A percentile compares a stretch with the other conserved stretches of the same genome.
Conservation (phyloP, 1,140 invertebrate species). For the Agrilus planipennis region DNA sequence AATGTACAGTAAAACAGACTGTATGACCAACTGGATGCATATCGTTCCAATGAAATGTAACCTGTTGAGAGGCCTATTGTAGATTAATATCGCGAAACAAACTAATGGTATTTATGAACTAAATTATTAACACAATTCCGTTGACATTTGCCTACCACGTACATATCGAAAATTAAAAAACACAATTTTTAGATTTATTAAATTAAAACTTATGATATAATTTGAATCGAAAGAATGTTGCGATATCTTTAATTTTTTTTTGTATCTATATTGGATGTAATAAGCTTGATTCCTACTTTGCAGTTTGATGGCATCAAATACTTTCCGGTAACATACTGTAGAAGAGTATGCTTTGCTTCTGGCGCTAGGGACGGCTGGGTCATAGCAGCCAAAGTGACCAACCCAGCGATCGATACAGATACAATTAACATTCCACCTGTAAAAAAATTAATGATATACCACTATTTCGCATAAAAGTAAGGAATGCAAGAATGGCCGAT, state of each 20-base stretch:
- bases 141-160: too few relatives aligned
- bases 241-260: too few relatives aligned
- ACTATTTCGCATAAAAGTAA: too few relatives aligned
- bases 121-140: too few relatives aligned
- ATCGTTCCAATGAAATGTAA: conserved; percentile 73
- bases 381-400: conserved; percentile 76
- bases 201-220: too few relatives aligned
- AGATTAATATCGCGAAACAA: neutral
- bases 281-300: conserved; percentile 39
- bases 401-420: conserved; percentile 69
- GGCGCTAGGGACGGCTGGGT: conserved; percentile 73
- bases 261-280: too few relatives aligned
- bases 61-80: conserved; percentile 24
- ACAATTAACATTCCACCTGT: conserved; percentile 75
- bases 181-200: too few relatives aligned
- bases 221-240: too few relatives aligned
- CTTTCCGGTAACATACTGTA: conserved; percentile 85
- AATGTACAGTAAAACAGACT: conserved; percentile 79
- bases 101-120: too few relatives aligned
- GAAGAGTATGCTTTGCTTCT: conserved; percentile 74
- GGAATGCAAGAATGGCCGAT: neutral
- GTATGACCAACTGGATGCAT: conserved; percentile 78
- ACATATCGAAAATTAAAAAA: too few relatives aligned
- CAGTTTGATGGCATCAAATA: conserved; percentile 81
- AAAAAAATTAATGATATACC: conserved; percentile 17